phyloP scores from a whole-genome alignment of 2,113 vertebrate genomes.

The Ceyx cyanopectus region DNA sequence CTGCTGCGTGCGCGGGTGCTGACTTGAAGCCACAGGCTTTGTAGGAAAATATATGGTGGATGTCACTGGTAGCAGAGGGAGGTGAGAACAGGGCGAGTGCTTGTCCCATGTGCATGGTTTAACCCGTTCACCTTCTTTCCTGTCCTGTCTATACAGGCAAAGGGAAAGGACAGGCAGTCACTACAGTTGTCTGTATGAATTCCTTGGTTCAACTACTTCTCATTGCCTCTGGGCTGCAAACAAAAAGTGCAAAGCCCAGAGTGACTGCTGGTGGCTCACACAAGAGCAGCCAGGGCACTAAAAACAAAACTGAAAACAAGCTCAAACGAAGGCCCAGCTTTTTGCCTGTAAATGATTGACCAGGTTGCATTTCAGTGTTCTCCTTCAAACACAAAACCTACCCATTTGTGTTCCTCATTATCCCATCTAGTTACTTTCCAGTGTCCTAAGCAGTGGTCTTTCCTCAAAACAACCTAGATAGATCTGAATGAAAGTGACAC shows the following conservation, averaged over 20 bases:
- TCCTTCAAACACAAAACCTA: neutral
- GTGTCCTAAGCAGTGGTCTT: neutral
- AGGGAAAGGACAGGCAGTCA: neutral
- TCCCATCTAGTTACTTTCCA: neutral
- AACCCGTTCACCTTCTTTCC: neutral
- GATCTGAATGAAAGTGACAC: neutral
- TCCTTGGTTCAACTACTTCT: accelerated
- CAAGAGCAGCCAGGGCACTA: neutral
- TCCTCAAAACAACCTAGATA: neutral
- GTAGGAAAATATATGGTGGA: neutral
- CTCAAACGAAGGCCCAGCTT: neutral
- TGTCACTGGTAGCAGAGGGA: neutral
- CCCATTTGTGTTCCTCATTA: neutral
- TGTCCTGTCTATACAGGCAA: neutral
- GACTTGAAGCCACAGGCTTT: neutral
- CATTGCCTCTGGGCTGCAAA: neutral
- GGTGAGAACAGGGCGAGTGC: neutral
- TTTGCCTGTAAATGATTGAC: neutral
- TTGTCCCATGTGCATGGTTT: accelerated
- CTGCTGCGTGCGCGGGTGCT: neutral
- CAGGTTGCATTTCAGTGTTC: neutral
- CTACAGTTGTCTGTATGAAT: neutral
- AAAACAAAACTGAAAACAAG: neutral
- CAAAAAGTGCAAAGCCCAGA: neutral
- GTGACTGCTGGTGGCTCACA: neutral